These are phyloP conservation scores for Ecliptopera silaceata DNA, from an alignment of 2,888 invertebrate species.

Conservation along the genomic window DNA sequence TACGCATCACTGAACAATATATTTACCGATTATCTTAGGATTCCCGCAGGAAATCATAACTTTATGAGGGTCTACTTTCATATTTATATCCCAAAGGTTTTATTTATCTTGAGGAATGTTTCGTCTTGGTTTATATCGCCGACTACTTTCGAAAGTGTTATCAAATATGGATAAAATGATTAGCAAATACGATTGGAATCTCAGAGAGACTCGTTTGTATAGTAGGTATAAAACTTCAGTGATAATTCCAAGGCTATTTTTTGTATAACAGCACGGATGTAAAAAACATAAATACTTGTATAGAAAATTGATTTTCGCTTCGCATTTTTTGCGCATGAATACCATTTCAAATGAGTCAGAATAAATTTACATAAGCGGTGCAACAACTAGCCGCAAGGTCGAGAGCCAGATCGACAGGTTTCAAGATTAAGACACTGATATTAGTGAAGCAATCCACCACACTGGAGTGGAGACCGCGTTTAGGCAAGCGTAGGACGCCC, in stretches of 20 bases:
- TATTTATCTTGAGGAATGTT: neutral
- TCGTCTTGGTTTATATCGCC: too few species aligned
- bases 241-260: too few species aligned
- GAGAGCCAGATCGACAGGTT: constrained; percentile 23
- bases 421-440: constrained; percentile 6
- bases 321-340: neutral
- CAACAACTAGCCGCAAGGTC: constrained; percentile 24
- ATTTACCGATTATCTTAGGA: neutral
- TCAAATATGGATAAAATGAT: too few species aligned
- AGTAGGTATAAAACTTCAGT: too few species aligned
- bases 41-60: constrained; percentile 3
- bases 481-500: too few species aligned
- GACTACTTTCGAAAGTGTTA: too few species aligned
- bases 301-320: neutral
- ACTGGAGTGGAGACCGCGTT: too few species aligned
- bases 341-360: constrained; percentile 9
- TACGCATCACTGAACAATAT: neutral
- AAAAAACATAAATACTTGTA: too few species aligned
- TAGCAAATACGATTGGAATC: too few species aligned
- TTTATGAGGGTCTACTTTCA: neutral
- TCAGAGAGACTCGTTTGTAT: too few species aligned
- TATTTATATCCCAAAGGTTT: neutral
- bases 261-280: too few species aligned
- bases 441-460: constrained; percentile 11
- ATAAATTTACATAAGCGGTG: constrained; percentile 18